Conservation (phyloP, 2,888 invertebrate species). For the Drosophila macrospina region DNA sequence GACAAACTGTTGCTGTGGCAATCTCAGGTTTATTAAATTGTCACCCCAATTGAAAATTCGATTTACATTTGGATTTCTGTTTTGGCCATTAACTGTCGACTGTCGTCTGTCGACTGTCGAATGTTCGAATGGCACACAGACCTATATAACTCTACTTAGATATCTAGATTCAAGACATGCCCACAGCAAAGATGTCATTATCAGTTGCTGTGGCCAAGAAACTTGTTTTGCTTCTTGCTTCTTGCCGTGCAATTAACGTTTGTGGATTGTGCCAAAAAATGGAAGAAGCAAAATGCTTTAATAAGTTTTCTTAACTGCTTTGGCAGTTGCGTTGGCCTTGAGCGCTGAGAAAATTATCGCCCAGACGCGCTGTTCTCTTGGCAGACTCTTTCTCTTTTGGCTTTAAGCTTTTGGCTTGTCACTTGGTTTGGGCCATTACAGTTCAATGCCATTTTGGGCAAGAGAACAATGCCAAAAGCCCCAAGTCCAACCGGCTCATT, state of each 20-base stretch:
- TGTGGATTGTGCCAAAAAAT: conserved; percentile 52
- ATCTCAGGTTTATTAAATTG: conserved; percentile 64
- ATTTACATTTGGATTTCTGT: conserved; percentile 48
- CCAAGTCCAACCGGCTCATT: conserved; percentile 56
- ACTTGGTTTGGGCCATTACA: conserved; percentile 53
- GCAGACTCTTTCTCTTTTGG: conserved; percentile 27
- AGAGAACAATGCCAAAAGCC: conserved; percentile 37
- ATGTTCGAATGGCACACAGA: conserved; percentile 54
- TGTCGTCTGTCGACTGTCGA: conserved; percentile 14
- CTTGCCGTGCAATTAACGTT: conserved; percentile 59
- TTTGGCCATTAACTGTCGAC: conserved; percentile 41
- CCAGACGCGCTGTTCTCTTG: conserved; percentile 18
- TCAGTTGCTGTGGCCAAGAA: conserved; percentile 30
- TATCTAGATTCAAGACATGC: conserved; percentile 2
- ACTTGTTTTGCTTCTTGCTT: conserved; percentile 30
- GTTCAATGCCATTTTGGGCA: conserved; percentile 69
- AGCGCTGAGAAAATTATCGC: conserved; percentile 62
- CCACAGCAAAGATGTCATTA: conserved; percentile 32
- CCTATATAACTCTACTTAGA: conserved; percentile 29
- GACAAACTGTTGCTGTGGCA: conserved; percentile 63
- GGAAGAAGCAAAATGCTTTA: conserved; percentile 65
- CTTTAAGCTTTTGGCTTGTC: conserved; percentile 8
- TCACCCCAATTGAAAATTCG: conserved; percentile 47
- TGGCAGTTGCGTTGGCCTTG: conserved; percentile 68
- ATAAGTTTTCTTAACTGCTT: conserved; percentile 62